Base-by-base conservation (phyloP, 2,888 invertebrate species). In the Agrypnus murinus region DNA sequence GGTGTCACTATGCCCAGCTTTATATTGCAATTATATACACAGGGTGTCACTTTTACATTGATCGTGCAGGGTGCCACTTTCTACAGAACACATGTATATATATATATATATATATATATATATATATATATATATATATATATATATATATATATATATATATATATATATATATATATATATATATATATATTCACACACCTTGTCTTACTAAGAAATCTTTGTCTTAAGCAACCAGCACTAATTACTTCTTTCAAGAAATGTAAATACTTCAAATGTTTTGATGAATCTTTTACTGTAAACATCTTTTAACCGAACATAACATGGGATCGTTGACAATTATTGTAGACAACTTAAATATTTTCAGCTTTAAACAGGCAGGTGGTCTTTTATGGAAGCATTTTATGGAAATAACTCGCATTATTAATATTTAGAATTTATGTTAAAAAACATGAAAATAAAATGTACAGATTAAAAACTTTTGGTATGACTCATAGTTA, bases 341-440 rank as follows among this genome's bases (percentile, higher is more conserved):
- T 58, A 48, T 58, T n/a, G 46, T 14, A 17, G 43, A 12, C 32
- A 15, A 25, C 55, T 65, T 63, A 17, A 55, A 65, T 65, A 65
- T 12, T 55, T 43, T 58, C 14, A 25, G 55, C 55, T 55, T 55
- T 48, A 48, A 48, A 9, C 10, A 63, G 48, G 50, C 17, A 46
- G 58, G 58, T 58, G 65, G 58, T 58, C 46, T 50, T 40, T 40
- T 40, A 25, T n/a, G n/a, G n/a, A n/a, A n/a, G 25, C 32, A 59
- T 32, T 58, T 59, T 66, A 58, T 65, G 53, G 64, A 65, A 65
- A 65, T 65, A 10, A 4, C 53, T 34, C 7, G 53, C 58, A 43
- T 43, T 36, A 43, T 58, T 58, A 58, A 58, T 58, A 43, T 58
- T 58, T 15, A 25, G 43, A 58, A 55, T 55, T 40, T 58, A 40